phyloP scores from a whole-genome alignment of 2,797 vertebrate genomes.

The Monodelphis domestica region DNA sequence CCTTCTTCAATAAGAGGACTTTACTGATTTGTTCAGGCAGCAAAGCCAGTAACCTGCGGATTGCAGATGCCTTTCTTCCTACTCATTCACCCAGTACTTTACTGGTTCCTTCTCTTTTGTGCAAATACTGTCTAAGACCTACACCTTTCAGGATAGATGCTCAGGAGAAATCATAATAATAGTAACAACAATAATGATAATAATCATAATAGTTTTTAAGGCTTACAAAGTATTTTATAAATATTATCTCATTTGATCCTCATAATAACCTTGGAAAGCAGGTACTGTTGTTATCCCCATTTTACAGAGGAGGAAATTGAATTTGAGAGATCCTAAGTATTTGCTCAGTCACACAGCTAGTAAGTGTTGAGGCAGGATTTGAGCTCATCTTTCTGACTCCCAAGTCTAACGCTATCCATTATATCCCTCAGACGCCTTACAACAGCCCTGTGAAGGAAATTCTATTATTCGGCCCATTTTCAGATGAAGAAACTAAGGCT shows the following conservation, averaged over 20 bases:
- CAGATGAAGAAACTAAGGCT: neutral
- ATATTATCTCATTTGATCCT: neutral
- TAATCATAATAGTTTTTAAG: too few relatives aligned
- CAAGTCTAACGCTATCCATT: neutral
- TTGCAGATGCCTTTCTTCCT: neutral
- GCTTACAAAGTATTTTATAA: neutral
- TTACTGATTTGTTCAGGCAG: neutral
- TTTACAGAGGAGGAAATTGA: neutral
- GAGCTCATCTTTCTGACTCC: neutral
- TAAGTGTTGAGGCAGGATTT: neutral
- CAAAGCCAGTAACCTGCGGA: neutral
- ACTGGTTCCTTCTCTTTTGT: neutral
- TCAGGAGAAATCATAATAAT: neutral
- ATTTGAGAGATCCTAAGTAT: neutral
- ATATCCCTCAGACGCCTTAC: neutral
- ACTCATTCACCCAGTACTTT: neutral
- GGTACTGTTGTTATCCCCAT: neutral
- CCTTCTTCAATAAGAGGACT: too few relatives aligned
- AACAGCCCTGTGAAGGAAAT: neutral
- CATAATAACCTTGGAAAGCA: neutral
- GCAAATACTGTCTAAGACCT: neutral
- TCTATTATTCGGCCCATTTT: neutral
- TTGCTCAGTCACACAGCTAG: neutral
- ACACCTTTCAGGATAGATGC: neutral
- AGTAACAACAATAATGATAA: neutral